A percentile compares a stretch with the other conserved stretches of the same genome.
These are phyloP conservation scores for Papilio gigon DNA, from an alignment of 2,888 invertebrate genomes.

Conservation along the genomic window DNA sequence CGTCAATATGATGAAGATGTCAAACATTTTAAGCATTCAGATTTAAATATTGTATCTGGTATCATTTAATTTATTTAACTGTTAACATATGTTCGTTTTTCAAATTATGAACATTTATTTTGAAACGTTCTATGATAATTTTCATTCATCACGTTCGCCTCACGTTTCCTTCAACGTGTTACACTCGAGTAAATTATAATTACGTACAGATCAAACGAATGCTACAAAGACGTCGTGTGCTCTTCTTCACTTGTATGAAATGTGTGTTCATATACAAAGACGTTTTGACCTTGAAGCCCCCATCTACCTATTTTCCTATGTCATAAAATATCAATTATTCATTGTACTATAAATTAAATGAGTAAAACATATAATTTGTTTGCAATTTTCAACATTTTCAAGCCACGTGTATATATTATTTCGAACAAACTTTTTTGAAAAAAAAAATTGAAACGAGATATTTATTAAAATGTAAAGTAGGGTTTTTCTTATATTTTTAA, in stretches of 20 bases:
- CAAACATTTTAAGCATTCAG: too few species aligned
- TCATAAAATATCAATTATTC: too few species aligned
- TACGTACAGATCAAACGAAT: slow-evolving; percentile 37
- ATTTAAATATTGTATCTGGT: too few species aligned
- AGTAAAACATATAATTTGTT: too few species aligned
- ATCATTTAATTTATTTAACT: not conserved
- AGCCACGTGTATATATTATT: too few species aligned
- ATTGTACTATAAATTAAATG: too few species aligned
- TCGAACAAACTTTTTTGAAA: too few species aligned
- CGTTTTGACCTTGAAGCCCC: not conserved
- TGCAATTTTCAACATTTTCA: too few species aligned
- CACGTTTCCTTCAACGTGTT: slow-evolving; percentile 45
- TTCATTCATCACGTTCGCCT: slow-evolving; percentile 51
- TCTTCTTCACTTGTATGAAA: not conserved
- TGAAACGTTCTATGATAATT: slow-evolving; percentile 48
- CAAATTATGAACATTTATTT: slow-evolving; percentile 42
- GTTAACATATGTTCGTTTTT: not conserved
- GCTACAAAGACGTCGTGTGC: slow-evolving; percentile 22
- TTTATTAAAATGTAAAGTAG: too few species aligned
- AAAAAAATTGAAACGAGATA: too few species aligned
- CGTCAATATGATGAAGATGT: too few species aligned
- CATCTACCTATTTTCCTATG: not conserved
- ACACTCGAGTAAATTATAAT: slow-evolving; percentile 35
- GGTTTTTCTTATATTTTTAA: too few species aligned
- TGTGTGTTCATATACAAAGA: not conserved